These are phyloP conservation scores for Crioceris asparagi DNA, from an alignment of 2,888 invertebrate species.

Conservation along the genomic window DNA sequence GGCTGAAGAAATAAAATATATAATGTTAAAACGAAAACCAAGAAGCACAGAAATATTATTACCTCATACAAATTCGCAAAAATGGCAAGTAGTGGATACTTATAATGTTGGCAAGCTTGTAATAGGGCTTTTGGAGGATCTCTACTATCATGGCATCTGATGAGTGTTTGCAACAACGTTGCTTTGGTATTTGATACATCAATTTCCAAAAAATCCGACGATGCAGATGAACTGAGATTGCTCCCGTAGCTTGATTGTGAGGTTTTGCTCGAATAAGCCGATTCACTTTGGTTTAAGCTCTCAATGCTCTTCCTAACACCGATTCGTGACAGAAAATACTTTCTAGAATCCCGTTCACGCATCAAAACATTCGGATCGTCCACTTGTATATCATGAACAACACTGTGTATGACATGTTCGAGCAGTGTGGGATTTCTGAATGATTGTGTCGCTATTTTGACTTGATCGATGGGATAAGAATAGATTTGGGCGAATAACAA, in stretches of 20 bases:
- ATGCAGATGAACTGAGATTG: conserved; percentile 32
- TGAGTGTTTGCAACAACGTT: conserved; percentile 48
- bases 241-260: conserved; percentile 26
- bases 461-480: conserved; percentile 53
- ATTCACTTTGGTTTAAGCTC: conserved; percentile 14
- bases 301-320: conserved; percentile 28
- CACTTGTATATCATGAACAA: conserved; percentile 29
- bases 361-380: conserved; percentile 28
- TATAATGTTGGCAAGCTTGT: conserved; percentile 45
- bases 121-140: conserved; percentile 57
- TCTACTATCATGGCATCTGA: conserved; percentile 56
- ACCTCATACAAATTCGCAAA: conserved; percentile 63
- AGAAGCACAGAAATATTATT: conserved; percentile 12
- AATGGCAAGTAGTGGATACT: conserved; percentile 52
- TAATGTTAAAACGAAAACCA: neutral
- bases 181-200: conserved; percentile 34
- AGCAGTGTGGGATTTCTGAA: conserved; percentile 47
- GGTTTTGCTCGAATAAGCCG: conserved; percentile 15
- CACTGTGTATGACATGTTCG: conserved; percentile 49
- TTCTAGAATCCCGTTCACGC: conserved; percentile 34
- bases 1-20: conserved; percentile 37
- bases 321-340: conserved; percentile 33
- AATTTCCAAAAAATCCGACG: conserved; percentile 40
- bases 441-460: conserved; percentile 44
- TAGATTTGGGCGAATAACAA: conserved; percentile 58